Percentiles rank a stretch among this genome's conserved stretches.
These are phyloP conservation scores for Argyrosomus regius DNA, from an alignment of 2,797 vertebrate species.

Conservation along the genomic window DNA sequence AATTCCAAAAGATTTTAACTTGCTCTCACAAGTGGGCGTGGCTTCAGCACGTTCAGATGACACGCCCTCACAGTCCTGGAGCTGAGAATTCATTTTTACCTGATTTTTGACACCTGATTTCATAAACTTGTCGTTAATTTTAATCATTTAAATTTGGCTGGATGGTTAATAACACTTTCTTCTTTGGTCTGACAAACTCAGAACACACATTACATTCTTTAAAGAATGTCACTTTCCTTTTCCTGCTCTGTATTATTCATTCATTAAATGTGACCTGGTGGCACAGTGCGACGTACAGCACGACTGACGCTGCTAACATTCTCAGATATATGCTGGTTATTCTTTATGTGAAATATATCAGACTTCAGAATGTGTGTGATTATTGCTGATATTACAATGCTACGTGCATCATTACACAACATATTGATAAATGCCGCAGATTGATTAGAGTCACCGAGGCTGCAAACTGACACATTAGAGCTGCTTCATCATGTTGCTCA, in stretches of 20 bases:
- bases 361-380: neutral
- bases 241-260: neutral
- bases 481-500: neutral
- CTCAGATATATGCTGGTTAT: neutral
- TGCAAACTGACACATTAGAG: neutral
- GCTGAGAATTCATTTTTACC: too few species aligned
- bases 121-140: too few species aligned
- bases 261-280: slow-evolving; percentile 1
- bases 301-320: neutral
- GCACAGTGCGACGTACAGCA: neutral
- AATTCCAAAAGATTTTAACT: too few species aligned
- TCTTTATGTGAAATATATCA: neutral
- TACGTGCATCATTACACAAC: neutral
- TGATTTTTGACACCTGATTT: too few species aligned
- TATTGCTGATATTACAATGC: neutral
- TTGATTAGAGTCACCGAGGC: neutral
- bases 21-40: too few species aligned
- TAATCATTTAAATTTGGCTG: too few species aligned
- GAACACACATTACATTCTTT: neutral
- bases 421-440: neutral
- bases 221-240: neutral
- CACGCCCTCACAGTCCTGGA: too few species aligned
- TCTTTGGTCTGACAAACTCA: too few species aligned
- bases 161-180: too few species aligned
- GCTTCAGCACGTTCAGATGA: too few species aligned